Evolutionary conservation across 2,888 invertebrate species (phyloP).

Genomic region (Dascillus cervinus): DNA sequence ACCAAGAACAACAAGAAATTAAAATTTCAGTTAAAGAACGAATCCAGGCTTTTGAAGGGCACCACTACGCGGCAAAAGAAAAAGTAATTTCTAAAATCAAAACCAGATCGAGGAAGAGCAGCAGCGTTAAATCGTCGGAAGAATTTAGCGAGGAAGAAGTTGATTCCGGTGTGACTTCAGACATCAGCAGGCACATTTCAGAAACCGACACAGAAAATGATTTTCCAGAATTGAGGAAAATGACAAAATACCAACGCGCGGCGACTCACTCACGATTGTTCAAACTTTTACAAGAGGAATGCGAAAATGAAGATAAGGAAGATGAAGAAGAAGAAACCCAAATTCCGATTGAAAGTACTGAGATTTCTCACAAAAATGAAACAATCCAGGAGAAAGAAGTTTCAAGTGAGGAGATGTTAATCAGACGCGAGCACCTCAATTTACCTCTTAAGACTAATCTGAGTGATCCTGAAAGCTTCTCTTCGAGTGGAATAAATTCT

Average conservation of each 20-base stretch:
- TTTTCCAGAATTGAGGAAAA: constrained; percentile 50
- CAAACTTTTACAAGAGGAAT: constrained; percentile 56
- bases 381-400: constrained; percentile 18
- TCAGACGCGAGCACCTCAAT: constrained; percentile 46
- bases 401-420: constrained; percentile 10
- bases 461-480: constrained; percentile 46
- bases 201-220: constrained; percentile 59
- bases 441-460: constrained; percentile 43
- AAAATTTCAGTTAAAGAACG: constrained; percentile 25
- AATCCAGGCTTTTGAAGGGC: constrained; percentile 23
- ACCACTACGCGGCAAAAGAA: neutral
- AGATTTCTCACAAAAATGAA: constrained; percentile 11
- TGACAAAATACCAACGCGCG: constrained; percentile 58
- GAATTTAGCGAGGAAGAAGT: constrained; percentile 50
- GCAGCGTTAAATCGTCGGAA: constrained; percentile 24
- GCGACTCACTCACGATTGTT: constrained; percentile 66
- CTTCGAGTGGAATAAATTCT: constrained; percentile 48
- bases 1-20: constrained; percentile 20
- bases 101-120: constrained; percentile 14
- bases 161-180: constrained; percentile 64
- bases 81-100: constrained; percentile 3
- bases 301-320: constrained; percentile 38
- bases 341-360: neutral
- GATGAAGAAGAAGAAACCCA: constrained; percentile 27
- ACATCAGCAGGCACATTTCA: constrained; percentile 59